These are phyloP conservation scores for Chouioia cunea DNA, from an alignment of 2,888 invertebrate species.

Conservation along the genomic window DNA sequence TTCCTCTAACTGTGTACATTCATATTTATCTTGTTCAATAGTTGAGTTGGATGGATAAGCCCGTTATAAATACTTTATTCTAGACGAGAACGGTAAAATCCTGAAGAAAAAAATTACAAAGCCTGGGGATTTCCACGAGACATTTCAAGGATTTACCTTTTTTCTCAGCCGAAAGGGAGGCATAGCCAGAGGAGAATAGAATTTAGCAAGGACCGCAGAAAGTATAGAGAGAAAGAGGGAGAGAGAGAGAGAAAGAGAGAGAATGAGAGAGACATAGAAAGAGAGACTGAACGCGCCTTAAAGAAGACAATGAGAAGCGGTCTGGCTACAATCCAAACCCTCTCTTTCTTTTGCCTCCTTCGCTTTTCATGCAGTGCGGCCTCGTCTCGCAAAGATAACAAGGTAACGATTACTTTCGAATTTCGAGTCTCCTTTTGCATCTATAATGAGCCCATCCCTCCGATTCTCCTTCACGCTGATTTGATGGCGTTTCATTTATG, in stretches of 20 bases:
- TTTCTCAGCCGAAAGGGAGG: not conserved
- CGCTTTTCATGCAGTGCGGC: conserved; percentile 22
- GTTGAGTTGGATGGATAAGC: conserved; percentile 16
- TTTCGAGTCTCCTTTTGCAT: conserved; percentile 48
- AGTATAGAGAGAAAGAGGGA: conserved; percentile 17
- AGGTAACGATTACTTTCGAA: conserved; percentile 53
- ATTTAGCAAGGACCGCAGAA: conserved; percentile 39
- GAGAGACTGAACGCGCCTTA: conserved; percentile 7
- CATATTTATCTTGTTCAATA: conserved; percentile 23
- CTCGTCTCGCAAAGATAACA: conserved; percentile 48
- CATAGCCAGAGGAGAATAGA: conserved; percentile 35
- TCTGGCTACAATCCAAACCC: conserved; percentile 43
- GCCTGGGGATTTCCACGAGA: conserved; percentile 26
- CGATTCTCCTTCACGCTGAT: conserved; percentile 21
- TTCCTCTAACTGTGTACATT: conserved; percentile 38
- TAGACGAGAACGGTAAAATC: conserved; percentile 21
- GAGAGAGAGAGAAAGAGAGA: conserved; percentile 15
- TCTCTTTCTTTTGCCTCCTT: not conserved
- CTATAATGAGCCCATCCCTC: conserved; percentile 37
- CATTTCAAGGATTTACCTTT: conserved; percentile 32
- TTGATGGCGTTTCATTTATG: conserved; percentile 18
- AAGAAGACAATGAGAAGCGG: conserved; percentile 45
- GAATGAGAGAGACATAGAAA: not conserved
- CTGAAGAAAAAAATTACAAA: conserved; percentile 21
- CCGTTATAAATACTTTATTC: conserved; percentile 39